Base-by-base conservation (phyloP, 2,888 invertebrate species). In the Enchytraeus crypticus region DNA sequence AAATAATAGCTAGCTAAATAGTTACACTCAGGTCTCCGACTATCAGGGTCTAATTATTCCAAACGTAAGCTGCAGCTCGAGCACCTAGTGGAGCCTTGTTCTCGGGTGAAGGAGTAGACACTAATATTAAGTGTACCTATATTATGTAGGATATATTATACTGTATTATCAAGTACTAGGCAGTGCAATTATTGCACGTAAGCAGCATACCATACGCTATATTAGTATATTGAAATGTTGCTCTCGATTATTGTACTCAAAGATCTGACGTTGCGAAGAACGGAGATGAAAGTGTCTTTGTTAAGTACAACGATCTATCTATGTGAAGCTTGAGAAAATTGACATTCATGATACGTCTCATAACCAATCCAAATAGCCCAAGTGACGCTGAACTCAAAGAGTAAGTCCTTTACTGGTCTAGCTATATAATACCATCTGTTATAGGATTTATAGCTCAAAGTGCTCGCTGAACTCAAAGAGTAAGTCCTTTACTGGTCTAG, bases 221-320 rank as follows among this genome's bases (percentile, higher is more conserved):
- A 14, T 53, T 18, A 21, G 1, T 32, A 5, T 55, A 1, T 18
- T 23, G 11, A 33, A 5, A 32, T n/a, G 26, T 32, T 33, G 3
- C 33, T 54, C 5, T 21, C n/a, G 54, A 30, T 23, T 53, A 27
- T 3, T 57, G 23, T 26, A 2, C n/a, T 47, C 45, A 46, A 49
- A 69, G 69, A 49, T 93, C 97, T 0, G 98, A 99, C 64, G 97
- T 99, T 70, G 82, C 99, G 51, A 98, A 98, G 78, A 95, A 97
- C 74, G 98, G 99, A 82, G 97, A 99, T 97, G 98, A 98, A 84
- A 92, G 92, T 58, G 99, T 98, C 83, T 98, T 98, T 79, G 98
- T 99, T 43, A 98, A 98, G 77, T 98, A 99, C 83, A 99, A 98
- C 80, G 98, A 99, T 82, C 98, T 0, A 99, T 99, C 77, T 98